phyloP scores from a whole-genome alignment of 2,113 vertebrate species.

The Scytalopus superciliaris region DNA sequence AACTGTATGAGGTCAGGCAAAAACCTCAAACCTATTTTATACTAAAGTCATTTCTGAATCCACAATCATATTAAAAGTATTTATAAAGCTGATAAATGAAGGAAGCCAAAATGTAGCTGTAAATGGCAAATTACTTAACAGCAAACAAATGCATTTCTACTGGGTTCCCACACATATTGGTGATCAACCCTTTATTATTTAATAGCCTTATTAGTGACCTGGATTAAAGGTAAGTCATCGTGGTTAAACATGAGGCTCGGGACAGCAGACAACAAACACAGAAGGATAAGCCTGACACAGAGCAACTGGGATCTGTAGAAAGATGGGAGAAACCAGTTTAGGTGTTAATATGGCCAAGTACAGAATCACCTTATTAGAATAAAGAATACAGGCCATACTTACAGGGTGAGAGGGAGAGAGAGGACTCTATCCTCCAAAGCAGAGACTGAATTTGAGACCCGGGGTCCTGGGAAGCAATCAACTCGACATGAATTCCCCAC shows the following conservation, averaged over 20 bases:
- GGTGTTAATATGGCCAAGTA: not conserved
- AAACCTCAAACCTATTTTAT: not conserved
- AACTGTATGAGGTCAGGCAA: not conserved
- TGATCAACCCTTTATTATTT: not conserved
- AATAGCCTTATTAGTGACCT: not conserved
- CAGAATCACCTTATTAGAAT: not conserved
- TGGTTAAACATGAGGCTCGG: not conserved
- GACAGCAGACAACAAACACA: not conserved
- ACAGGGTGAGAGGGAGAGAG: conserved; percentile 65
- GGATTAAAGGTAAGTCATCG: not conserved
- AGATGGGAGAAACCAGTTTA: not conserved
- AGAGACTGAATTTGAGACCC: conserved; percentile 25
- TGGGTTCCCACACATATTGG: not conserved
- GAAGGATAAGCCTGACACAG: not conserved
- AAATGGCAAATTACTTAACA: not conserved
- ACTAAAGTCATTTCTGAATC: not conserved
- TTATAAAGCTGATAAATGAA: not conserved
- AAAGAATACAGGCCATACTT: conserved; percentile 29
- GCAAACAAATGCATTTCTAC: not conserved
- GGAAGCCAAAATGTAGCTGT: not conserved
- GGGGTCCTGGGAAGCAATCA: conserved; percentile 37
- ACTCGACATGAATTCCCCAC: conserved; percentile 44
- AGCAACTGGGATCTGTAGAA: not conserved
- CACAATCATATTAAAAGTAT: not conserved
- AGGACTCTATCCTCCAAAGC: conserved; percentile 62